Conservation (phyloP, 2,888 invertebrate species). For the Rhagonycha lutea region DNA sequence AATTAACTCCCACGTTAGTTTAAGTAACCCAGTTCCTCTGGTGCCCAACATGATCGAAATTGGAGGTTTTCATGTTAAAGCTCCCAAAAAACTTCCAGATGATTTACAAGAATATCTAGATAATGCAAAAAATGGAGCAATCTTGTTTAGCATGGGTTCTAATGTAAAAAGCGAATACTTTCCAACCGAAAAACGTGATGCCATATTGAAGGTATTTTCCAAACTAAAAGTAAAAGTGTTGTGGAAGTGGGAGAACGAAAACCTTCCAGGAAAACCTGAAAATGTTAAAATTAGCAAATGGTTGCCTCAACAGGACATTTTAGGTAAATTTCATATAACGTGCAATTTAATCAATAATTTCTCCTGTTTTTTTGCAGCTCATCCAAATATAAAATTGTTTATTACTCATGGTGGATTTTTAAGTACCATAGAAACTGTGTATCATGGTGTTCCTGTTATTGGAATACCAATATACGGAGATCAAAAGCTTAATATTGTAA, state of each 20-base stretch:
- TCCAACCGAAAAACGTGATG: conserved; percentile 36
- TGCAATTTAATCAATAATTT: not conserved
- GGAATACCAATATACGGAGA: conserved; percentile 10
- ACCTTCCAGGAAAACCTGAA: conserved; percentile 2
- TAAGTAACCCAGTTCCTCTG: conserved; percentile 24
- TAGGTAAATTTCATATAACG: conserved; percentile 12
- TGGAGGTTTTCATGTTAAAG: conserved; percentile 33
- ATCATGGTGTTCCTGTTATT: conserved; percentile 10
- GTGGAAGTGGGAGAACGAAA: conserved; percentile 48
- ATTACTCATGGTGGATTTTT: conserved; percentile 8
- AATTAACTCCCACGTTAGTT: conserved; percentile 31
- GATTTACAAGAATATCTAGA: conserved; percentile 45
- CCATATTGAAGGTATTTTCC: conserved; percentile 44
- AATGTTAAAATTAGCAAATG: conserved; percentile 23
- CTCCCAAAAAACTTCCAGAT: conserved; percentile 28
- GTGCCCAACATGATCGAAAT: conserved; percentile 37
- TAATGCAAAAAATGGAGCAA: conserved; percentile 44
- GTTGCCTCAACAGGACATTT: conserved; percentile 24
- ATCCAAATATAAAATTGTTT: not conserved
- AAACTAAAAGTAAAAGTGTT: conserved; percentile 47
- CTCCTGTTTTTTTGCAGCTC: not conserved
- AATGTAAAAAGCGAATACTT: conserved; percentile 42
- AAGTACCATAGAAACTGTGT: conserved; percentile 11
- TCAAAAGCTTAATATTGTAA: conserved; percentile 11
- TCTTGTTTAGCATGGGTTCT: conserved; percentile 51